phyloP scores from a whole-genome alignment of 2,113 vertebrate species.

The Polypterus bichir region DNA sequence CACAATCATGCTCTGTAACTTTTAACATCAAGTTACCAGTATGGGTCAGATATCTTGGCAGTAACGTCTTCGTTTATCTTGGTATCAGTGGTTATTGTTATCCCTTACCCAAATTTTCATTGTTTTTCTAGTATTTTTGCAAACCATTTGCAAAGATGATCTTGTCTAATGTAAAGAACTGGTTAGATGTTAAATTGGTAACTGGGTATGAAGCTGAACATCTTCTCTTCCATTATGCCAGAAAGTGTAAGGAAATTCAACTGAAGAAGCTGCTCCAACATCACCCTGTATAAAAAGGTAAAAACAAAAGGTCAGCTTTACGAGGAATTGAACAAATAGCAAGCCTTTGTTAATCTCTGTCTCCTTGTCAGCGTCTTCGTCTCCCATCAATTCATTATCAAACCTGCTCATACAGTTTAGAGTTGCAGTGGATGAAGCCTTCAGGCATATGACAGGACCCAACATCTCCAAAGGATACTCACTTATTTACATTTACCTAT shows the following conservation, averaged over 20 bases:
- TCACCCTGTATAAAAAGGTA: constrained; percentile 24
- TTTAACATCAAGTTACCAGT: no score
- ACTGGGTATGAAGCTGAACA: constrained; percentile 14
- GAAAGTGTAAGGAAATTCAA: constrained; percentile 24
- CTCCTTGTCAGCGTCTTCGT: background rate
- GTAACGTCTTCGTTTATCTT: no score
- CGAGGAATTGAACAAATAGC: background rate
- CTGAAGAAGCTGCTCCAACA: constrained; percentile 27
- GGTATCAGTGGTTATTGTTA: no score
- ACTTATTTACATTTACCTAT: no score
- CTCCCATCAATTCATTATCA: background rate
- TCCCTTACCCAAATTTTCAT: no score
- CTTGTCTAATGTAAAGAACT: background rate
- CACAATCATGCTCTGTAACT: no score
- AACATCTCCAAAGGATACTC: no score
- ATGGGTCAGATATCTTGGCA: no score
- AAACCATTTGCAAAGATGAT: no score
- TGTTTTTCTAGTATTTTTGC: no score
- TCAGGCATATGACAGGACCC: no score
- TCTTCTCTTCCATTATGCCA: constrained; percentile 25
- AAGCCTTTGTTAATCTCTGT: background rate
- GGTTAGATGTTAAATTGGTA: background rate
- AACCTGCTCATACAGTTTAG: background rate
- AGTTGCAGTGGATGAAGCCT: no score
- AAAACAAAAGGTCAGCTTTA: constrained; percentile 8